Evolutionary conservation across 2,888 invertebrate genomes (phyloP), one percentile per base, ranked within the genome.

Genomic region (Drosophila histrio): DNA sequence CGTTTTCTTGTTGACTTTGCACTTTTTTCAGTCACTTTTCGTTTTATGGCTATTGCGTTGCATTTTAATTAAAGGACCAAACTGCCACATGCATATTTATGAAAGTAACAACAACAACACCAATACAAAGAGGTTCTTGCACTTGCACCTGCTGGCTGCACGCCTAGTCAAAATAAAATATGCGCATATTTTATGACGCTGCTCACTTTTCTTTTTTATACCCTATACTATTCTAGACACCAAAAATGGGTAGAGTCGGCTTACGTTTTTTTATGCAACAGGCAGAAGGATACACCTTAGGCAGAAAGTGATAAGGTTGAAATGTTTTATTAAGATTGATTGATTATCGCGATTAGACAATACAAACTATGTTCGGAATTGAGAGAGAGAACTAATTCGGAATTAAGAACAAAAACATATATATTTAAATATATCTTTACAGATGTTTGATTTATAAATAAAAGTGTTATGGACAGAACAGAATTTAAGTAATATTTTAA

Each of bases 151-250:
- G 69, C 63, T 67, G 65, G 69, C 72, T 74, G 85, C 85, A 75
- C 78, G 87, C 87, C 83, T 87, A 85, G 87, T 84, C 82, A 62
- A 72, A 75, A 88, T 84, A 76, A 84, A 78, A 85, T 87, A 84
- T 84, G 84, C 87, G 84, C 84, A 84, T 84, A 88, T 88, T 85
- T 84, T 73, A 72, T 85, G 58, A 36, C 61, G 82, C 38, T 85
- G 86, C 77, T 81, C 86, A 73, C 71, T 81, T 84, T 62, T 72
- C 57, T 50, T 71, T 61, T 52, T 28, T 50, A 60, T 60, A 53
- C 60, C 54, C 28, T 17, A 36, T 24, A 39, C 13, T 6, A 28
- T 8, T 22, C 8, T 8, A n/a, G 24, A 6, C 1, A 30, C n/a
- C 1, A 3, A 8, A 47, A 36, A 34, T 15, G 4, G 22, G 26